These are phyloP conservation scores for Apodemus speciosus DNA, from an alignment of 2,113 vertebrate species.

Conservation along the genomic window DNA sequence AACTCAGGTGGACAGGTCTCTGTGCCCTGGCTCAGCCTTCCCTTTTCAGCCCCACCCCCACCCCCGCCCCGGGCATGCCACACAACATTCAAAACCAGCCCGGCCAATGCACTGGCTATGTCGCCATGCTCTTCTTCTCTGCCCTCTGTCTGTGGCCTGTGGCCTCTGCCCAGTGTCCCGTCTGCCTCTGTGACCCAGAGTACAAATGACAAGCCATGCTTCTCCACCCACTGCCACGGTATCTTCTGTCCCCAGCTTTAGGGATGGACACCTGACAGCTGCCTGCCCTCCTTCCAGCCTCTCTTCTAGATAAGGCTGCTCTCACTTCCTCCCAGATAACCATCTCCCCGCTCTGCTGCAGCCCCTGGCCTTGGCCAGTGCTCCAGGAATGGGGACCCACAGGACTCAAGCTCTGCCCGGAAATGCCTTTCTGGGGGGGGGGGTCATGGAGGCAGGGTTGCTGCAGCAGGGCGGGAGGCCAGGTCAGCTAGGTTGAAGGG, in stretches of 20 bases:
- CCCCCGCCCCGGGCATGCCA: too few species aligned
- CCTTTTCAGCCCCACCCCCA: background rate
- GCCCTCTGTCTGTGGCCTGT: background rate
- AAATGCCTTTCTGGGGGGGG: conserved; percentile 88
- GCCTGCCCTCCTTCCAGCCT: conserved; percentile 63
- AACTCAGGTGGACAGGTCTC: background rate
- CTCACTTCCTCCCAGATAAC: conserved; percentile 82
- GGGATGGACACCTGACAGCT: conserved; percentile 75
- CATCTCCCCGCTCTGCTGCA: conserved; percentile 68
- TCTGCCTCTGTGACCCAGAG: background rate
- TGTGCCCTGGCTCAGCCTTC: background rate
- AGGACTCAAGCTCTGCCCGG: conserved; percentile 73
- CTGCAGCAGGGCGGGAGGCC: conserved; percentile 15
- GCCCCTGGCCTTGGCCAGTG: conserved; percentile 74
- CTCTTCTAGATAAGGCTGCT: conserved; percentile 63
- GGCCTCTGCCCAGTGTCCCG: background rate
- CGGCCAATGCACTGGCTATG: accelerated
- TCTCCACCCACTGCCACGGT: background rate
- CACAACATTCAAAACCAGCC: background rate
- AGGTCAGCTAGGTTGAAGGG: conserved; percentile 67
- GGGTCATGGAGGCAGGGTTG: background rate
- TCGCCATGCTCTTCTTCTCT: accelerated
- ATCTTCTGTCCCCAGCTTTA: conserved; percentile 49
- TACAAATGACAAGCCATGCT: background rate
- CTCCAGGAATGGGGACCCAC: conserved; percentile 68